A percentile compares a stretch with the other conserved stretches of the same genome.
Evolutionary conservation across 2,888 invertebrate genomes (phyloP).

Genomic region (Troilus luridus): DNA sequence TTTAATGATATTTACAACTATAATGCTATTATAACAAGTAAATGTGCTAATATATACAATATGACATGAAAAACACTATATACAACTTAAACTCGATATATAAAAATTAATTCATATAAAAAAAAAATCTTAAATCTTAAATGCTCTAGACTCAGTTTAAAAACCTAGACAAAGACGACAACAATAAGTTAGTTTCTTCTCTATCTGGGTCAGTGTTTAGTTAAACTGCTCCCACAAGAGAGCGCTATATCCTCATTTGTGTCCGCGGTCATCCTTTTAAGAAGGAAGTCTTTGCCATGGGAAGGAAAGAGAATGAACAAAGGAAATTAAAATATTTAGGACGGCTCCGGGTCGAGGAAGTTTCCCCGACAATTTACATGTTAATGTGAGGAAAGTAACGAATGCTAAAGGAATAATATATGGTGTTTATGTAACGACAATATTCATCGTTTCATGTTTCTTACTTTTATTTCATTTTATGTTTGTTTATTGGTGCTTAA

Average conservation of each 20-base stretch:
- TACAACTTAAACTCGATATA: too few species aligned
- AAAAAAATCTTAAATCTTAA: background rate
- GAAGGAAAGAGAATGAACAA: background rate
- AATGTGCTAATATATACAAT: too few species aligned
- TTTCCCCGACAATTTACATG: background rate
- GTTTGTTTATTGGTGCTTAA: too few species aligned
- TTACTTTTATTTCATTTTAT: too few species aligned
- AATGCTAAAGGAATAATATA: background rate
- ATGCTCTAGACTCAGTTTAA: background rate
- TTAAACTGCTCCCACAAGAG: background rate
- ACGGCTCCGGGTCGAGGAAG: background rate
- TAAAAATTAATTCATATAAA: background rate
- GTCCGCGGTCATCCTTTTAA: background rate
- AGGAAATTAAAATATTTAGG: background rate
- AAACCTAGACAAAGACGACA: background rate
- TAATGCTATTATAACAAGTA: too few species aligned
- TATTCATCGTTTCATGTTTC: too few species aligned
- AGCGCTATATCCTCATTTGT: background rate
- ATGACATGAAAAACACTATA: too few species aligned
- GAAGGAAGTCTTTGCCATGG: background rate
- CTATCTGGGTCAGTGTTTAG: slow-evolving; percentile 18
- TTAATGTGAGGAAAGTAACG: background rate
- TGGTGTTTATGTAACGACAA: background rate
- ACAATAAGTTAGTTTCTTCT: background rate
- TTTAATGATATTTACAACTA: too few species aligned